Evolutionary conservation across 2,113 vertebrate genomes (phyloP).

Genomic region (Tilapia sparmanii): DNA sequence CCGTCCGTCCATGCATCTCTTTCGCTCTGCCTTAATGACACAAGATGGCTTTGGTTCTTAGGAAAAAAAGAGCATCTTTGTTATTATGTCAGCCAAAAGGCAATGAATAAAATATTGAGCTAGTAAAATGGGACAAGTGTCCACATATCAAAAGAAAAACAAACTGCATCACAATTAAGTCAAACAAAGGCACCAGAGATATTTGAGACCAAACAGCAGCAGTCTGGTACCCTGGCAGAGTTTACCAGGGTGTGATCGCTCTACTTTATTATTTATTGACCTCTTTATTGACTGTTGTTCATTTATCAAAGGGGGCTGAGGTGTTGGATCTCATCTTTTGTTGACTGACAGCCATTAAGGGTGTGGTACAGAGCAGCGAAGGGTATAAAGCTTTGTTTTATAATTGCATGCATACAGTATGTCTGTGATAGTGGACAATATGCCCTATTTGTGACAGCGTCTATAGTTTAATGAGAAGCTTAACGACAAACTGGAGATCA

Average conservation of each 20-base stretch:
- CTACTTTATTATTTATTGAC: constrained; percentile 36
- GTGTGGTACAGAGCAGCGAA: background rate
- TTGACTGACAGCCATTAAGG: background rate
- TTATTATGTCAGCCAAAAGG: background rate
- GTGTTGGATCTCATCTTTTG: background rate
- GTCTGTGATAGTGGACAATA: background rate
- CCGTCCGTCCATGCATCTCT: background rate
- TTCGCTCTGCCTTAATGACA: background rate
- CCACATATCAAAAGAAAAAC: background rate
- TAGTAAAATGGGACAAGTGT: background rate
- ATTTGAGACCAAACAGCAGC: constrained; percentile 10
- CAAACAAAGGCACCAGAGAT: constrained; percentile 14
- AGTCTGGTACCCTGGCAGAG: background rate
- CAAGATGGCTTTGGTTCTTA: background rate
- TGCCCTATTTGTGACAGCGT: background rate
- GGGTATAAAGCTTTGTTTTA: background rate
- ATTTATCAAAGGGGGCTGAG: background rate
- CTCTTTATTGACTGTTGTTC: background rate
- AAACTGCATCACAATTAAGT: background rate
- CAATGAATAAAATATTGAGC: background rate
- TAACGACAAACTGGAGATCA: background rate
- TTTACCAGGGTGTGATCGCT: constrained; percentile 2
- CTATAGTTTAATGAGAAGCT: background rate
- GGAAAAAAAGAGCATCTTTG: background rate
- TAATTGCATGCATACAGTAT: background rate